A percentile compares a stretch with the other conserved stretches of the same genome.
Conservation (phyloP, 2,888 invertebrate species). For the Rhyacophila evoluta region DNA sequence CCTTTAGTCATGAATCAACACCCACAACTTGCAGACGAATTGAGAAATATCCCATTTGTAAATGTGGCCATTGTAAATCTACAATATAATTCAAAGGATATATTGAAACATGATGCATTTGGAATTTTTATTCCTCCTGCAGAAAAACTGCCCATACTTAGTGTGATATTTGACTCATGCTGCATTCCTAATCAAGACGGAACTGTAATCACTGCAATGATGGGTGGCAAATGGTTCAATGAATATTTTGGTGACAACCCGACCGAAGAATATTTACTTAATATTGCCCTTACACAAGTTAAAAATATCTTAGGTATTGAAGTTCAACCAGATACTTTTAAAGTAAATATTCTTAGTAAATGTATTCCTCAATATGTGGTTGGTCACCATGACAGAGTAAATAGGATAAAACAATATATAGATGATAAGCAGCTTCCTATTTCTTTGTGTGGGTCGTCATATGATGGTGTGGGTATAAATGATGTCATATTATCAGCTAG, state of each 20-base stretch:
- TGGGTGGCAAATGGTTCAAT: slow-evolving; percentile 92
- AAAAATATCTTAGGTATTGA: slow-evolving; percentile 76
- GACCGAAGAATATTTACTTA: slow-evolving; percentile 71
- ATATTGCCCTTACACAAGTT: slow-evolving; percentile 74
- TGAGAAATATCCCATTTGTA: slow-evolving; percentile 80
- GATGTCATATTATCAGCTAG: slow-evolving; percentile 91
- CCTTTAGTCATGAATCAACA: slow-evolving; percentile 75
- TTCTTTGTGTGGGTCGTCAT: slow-evolving; percentile 87
- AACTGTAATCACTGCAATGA: slow-evolving; percentile 90
- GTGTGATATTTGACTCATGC: slow-evolving; percentile 92
- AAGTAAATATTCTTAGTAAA: slow-evolving; percentile 78
- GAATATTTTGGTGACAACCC: slow-evolving; percentile 79
- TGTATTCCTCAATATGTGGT: slow-evolving; percentile 95
- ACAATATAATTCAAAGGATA: slow-evolving; percentile 74
- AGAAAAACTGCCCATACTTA: slow-evolving; percentile 84
- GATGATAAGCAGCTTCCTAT: slow-evolving; percentile 77
- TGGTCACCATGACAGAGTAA: slow-evolving; percentile 82
- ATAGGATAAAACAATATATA: slow-evolving; percentile 78
- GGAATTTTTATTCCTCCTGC: slow-evolving; percentile 91
- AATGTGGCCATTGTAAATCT: slow-evolving; percentile 90
- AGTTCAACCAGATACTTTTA: slow-evolving; percentile 70
- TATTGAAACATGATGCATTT: slow-evolving; percentile 81
- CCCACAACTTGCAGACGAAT: slow-evolving; percentile 73
- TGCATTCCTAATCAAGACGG: slow-evolving; percentile 78
- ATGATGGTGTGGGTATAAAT: slow-evolving; percentile 91